Percentiles rank a stretch among this genome's conserved stretches.
These are phyloP conservation scores for Grus americana DNA, from an alignment of 2,113 vertebrate genomes.

Conservation along the genomic window DNA sequence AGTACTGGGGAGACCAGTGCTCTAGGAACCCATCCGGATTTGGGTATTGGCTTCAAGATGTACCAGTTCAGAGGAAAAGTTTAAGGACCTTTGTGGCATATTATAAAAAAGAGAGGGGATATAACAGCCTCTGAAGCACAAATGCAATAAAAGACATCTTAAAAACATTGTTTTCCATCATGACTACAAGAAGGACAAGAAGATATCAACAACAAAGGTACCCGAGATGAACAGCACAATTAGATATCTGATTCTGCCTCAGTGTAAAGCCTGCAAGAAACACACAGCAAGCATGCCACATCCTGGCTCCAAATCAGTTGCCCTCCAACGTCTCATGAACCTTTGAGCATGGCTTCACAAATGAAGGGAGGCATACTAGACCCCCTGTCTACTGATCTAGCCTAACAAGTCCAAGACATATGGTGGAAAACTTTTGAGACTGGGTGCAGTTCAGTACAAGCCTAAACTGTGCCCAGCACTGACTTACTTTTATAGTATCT, in stretches of 20 bases:
- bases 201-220: neutral
- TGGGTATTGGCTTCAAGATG: neutral
- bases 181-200: neutral
- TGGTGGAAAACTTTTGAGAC: accelerated
- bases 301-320: neutral
- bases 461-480: neutral
- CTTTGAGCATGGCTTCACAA: neutral
- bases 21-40: neutral
- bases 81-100: neutral
- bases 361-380: neutral
- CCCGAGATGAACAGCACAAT: neutral
- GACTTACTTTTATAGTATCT: neutral
- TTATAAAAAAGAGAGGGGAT: neutral
- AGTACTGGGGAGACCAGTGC: neutral
- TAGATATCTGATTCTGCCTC: neutral
- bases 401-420: neutral
- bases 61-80: neutral
- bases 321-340: neutral
- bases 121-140: neutral
- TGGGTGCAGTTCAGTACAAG: neutral
- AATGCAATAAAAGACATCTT: neutral
- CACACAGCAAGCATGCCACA: neutral
- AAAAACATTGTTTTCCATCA: neutral
- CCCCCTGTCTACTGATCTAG: neutral
- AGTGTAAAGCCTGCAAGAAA: neutral